Evolutionary conservation across 2,113 vertebrate species (phyloP).

Genomic region (Typhlomys cinereus): DNA sequence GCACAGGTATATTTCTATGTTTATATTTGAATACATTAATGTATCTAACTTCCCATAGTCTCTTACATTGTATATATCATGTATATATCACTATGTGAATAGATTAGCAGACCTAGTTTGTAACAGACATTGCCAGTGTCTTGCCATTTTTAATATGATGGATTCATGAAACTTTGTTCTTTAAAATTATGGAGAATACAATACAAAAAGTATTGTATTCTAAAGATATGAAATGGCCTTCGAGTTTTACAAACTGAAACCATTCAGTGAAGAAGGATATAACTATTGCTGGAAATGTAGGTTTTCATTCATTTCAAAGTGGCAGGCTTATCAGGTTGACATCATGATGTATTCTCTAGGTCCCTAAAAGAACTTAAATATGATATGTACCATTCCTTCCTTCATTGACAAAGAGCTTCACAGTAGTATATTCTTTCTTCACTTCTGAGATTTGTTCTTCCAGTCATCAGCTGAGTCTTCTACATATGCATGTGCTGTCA

Average conservation of each 20-base stretch:
- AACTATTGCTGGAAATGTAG: constrained; percentile 14
- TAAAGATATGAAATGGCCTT: neutral
- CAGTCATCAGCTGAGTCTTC: neutral
- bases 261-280: constrained; percentile 40
- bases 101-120: neutral
- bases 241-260: constrained; percentile 7
- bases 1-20: neutral
- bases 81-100: neutral
- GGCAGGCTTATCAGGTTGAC: constrained; percentile 37
- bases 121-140: neutral
- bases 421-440: neutral
- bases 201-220: neutral
- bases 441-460: constrained; percentile 33
- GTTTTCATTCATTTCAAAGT: constrained; percentile 40
- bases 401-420: neutral
- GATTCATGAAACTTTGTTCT: neutral
- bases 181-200: neutral
- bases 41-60: neutral
- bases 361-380: constrained; percentile 61
- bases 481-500: neutral
- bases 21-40: neutral
- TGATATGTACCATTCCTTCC: constrained; percentile 36
- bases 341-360: neutral
- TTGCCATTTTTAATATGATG: neutral
- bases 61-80: neutral